Evolutionary conservation across 2,113 vertebrate species (phyloP).

Genomic region (Pristiophorus japonicus): DNA sequence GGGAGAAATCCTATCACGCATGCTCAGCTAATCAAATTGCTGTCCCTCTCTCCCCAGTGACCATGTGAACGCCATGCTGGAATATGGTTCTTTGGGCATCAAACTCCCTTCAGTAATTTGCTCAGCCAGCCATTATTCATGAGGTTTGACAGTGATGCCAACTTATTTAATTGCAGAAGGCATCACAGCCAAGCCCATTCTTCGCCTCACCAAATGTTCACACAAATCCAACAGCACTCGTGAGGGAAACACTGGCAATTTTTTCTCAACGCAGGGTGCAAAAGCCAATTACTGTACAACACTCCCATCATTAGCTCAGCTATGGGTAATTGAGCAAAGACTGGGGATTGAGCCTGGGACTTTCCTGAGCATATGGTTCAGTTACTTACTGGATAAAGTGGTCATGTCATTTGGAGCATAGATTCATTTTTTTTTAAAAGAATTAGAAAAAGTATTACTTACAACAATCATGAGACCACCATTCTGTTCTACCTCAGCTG

Average conservation of each 20-base stretch:
- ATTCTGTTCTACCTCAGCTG: constrained; percentile 78
- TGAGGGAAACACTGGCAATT: not conserved
- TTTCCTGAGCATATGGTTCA: not conserved
- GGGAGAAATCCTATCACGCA: not conserved
- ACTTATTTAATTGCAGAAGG: not conserved
- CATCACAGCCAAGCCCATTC: not conserved
- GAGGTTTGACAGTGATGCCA: not conserved
- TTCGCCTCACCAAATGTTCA: not conserved
- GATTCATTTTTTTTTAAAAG: not conserved
- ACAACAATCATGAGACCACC: constrained; percentile 86
- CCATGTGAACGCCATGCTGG: too few relatives aligned
- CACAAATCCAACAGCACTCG: not conserved
- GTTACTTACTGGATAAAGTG: not conserved
- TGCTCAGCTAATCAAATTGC: not conserved
- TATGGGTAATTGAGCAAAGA: not conserved
- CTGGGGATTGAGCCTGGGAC: not conserved
- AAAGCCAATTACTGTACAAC: not conserved
- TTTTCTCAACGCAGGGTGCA: not conserved
- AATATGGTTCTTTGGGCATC: not conserved
- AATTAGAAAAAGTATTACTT: constrained; percentile 44
- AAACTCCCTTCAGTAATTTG: not conserved
- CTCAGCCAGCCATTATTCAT: not conserved
- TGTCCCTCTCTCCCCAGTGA: too few relatives aligned
- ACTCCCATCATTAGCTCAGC: not conserved
- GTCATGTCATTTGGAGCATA: not conserved